Base-by-base conservation (phyloP, 2,888 invertebrate genomes). In the Platycheirus albimanus region DNA sequence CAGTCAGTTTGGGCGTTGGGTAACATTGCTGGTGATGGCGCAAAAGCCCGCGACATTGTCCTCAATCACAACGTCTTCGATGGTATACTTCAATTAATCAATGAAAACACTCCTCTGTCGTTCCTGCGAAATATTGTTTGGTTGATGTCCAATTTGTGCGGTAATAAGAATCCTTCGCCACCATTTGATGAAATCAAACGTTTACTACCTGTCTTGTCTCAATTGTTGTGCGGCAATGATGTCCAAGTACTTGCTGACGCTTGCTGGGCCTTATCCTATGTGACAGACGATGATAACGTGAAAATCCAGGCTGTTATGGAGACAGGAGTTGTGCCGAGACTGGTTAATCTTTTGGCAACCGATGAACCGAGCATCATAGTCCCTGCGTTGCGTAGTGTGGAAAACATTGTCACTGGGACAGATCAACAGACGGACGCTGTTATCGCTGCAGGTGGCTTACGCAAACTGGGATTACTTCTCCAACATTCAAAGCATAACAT, bases 1-100 rank as follows among this genome's bases (percentile, higher is more conserved):
- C 98, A 98, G 90, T 95, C 97, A n/a, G 96, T 98, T 0, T 99
- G 97, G 99, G 99, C 99, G 0, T 92, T 98, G n/a, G 98, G 98
- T 85, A 99, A 99, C 91, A 97, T 99, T 87, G 98, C 98, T 7
- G 98, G 99, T 36, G 97, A 97, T 90, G 96, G 97, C 0, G 93
- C 96, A 0, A 91, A 90, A 11, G 93, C 96, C 0, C 92, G 99
- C 51, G 98, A 99, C 91, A 91, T 94, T 70, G 97, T 98, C 49
- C 93, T 99, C 6, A 89, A 90, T 0, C 90, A 93, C 76, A 95
- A 95, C 13, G 94, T 96, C 24, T 91, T 98, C 86, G 93, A 94
- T 0, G 94, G 95, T 4, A 91, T 98, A 13, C 88, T 96, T 52
- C 91, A 92, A 1, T 91, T 96, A 30, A 93, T 96, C 84, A 93